phyloP scores from a whole-genome alignment of 1,140 invertebrate species.

The Drosophila littoralis region DNA sequence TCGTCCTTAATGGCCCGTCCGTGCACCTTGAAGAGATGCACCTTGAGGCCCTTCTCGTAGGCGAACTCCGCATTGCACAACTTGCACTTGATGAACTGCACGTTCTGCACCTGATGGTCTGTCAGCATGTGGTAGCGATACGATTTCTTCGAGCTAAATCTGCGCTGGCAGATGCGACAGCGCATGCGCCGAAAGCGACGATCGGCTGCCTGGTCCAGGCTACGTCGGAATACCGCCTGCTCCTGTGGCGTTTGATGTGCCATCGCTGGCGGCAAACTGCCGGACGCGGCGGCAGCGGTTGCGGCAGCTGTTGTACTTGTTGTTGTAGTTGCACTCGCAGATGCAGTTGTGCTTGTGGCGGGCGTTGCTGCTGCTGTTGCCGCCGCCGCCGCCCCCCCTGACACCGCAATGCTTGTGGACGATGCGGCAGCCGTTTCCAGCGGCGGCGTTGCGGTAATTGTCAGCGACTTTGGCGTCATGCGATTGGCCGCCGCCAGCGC shows the following conservation, averaged over 20 bases:
- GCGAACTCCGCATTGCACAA: constrained; percentile 83
- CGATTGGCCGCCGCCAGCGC: constrained; percentile 65
- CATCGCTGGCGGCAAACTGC: constrained; percentile 55
- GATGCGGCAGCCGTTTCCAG: constrained; percentile 2
- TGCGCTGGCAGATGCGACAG: constrained; percentile 79
- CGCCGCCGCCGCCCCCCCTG: neutral
- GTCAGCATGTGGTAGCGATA: constrained; percentile 83
- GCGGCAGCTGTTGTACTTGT: neutral
- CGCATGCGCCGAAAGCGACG: constrained; percentile 81
- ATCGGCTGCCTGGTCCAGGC: constrained; percentile 77
- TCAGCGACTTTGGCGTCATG: constrained; percentile 75
- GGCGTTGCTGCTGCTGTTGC: neutral
- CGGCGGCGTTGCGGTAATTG: constrained; percentile 68
- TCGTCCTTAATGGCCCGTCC: constrained; percentile 73
- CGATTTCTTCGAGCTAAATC: constrained; percentile 82
- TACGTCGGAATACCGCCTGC: constrained; percentile 71
- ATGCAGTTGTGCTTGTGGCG: neutral
- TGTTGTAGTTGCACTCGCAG: neutral
- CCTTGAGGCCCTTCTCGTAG: constrained; percentile 83
- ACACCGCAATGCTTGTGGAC: neutral
- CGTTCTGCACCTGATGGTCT: constrained; percentile 83
- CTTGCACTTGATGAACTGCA: constrained; percentile 83
- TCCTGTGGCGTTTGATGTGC: constrained; percentile 63
- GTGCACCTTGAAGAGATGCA: constrained; percentile 84
- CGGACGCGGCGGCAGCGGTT: neutral